Base-by-base conservation (phyloP, 2,888 invertebrate species). In the Erannis defoliaria region DNA sequence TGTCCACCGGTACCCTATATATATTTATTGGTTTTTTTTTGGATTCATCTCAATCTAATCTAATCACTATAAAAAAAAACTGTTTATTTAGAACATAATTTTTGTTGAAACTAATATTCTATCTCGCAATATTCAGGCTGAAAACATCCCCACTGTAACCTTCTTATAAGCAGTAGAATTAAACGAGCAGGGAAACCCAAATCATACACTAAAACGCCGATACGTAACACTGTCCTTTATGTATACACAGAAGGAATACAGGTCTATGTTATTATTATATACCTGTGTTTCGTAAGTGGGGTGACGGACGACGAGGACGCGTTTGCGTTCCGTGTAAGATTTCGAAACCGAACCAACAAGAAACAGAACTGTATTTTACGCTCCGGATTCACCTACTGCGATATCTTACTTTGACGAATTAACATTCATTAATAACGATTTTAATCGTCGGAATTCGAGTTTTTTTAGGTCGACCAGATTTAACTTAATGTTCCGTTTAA, bases 331-430 rank as follows among this genome's bases (percentile, higher is more conserved):
- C 58, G 72, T 60, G 62, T 65, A 59, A 64, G 68, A 75, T 81
- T 81, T 78, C 78, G 79, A 80, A 80, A 82, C 67, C 49, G 46
- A 62, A 66, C 71, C 56, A 66, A 73, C 63, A 67, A 72, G 72
- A 76, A 64, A 63, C 62, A 42, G 63, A 72, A 69, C 53, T 66
- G 66, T 66, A 66, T 69, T 70, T 70, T 71, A 54, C 67, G 71
- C 66, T 67, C 59, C 60, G 56, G 26, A 42, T 42, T 40, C 53
- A 46, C 33, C 46, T 45, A 31, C 40, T 35, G 33, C 21, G 55
- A 57, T 69, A 63, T 45, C 48, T 68, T 62, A 67, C 62, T 54
- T 64, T 66, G 62, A 68, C 54, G 67, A 64, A 71, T 69, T 62
- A 62, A 56, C 64, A 59, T 57, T 62, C 9, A 64, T 67, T 64